phyloP scores from a whole-genome alignment of 2,888 invertebrate genomes.

The Drosophila cyrtoloma region DNA sequence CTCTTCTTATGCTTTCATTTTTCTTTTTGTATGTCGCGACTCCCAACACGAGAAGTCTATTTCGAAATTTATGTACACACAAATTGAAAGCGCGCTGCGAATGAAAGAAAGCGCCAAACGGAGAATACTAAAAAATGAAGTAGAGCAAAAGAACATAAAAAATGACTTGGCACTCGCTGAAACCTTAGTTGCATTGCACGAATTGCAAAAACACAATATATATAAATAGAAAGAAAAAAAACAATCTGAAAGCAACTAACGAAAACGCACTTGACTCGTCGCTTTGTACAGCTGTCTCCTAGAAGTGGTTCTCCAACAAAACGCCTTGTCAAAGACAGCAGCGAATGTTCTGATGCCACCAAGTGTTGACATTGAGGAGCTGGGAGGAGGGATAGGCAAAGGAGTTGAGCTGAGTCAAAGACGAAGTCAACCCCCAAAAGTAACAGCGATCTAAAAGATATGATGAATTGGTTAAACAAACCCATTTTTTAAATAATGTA shows the following conservation, averaged over 20 bases:
- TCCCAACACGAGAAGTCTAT: slow-evolving; percentile 78
- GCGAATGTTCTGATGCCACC: slow-evolving; percentile 22
- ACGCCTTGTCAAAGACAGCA: slow-evolving; percentile 46
- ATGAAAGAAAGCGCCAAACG: slow-evolving; percentile 33
- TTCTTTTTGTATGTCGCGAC: slow-evolving; percentile 43
- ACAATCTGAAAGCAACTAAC: slow-evolving; percentile 23
- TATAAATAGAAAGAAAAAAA: slow-evolving; percentile 15
- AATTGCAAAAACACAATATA: slow-evolving; percentile 36
- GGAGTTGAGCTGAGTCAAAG: slow-evolving; percentile 13
- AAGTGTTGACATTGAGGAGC: slow-evolving; percentile 18
- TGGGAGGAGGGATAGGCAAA: not conserved
- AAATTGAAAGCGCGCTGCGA: slow-evolving; percentile 68
- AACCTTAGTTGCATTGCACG: slow-evolving; percentile 63
- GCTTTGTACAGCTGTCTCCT: slow-evolving; percentile 30
- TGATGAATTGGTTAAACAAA: not conserved
- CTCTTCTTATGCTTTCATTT: slow-evolving; percentile 12
- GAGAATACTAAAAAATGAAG: slow-evolving; percentile 20
- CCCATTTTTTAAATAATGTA: not conserved
- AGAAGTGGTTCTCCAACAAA: slow-evolving; percentile 25
- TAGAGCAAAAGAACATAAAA: slow-evolving; percentile 13
- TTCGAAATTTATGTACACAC: slow-evolving; percentile 80
- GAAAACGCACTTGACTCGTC: slow-evolving; percentile 52
- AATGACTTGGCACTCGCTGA: slow-evolving; percentile 17
- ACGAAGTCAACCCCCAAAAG: not conserved
- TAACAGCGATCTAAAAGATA: not conserved